Evolutionary conservation across 1,140 invertebrate species (phyloP).

Genomic region (Drosophila micromelanica): DNA sequence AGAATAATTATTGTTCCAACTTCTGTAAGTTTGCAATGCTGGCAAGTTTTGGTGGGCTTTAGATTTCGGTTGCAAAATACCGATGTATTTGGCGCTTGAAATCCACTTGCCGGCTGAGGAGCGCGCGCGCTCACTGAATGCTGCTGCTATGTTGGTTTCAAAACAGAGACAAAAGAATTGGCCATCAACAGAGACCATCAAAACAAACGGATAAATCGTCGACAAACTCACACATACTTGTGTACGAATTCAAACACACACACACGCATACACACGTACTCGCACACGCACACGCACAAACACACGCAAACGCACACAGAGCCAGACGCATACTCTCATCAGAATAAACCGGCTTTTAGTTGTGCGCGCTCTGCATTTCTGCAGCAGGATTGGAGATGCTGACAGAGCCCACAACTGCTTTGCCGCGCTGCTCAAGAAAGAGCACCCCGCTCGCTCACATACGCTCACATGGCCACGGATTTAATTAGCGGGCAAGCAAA

Average conservation of each 20-base stretch:
- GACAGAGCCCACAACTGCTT: constrained; percentile 30
- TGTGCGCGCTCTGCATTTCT: constrained; percentile 71
- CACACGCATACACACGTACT: constrained; percentile 25
- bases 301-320: constrained; percentile 15
- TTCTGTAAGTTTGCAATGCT: neutral
- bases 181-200: constrained; percentile 46
- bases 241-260: constrained; percentile 19
- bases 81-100: constrained; percentile 39
- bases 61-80: constrained; percentile 24
- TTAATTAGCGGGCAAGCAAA: constrained; percentile 68
- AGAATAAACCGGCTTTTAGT: constrained; percentile 69
- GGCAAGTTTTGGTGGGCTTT: constrained; percentile 2
- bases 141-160: constrained; percentile 32
- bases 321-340: constrained; percentile 45
- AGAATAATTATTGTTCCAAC: too few relatives aligned
- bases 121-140: constrained; percentile 17
- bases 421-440: constrained; percentile 62
- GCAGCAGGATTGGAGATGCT: constrained; percentile 72
- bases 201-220: constrained; percentile 46
- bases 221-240: constrained; percentile 16
- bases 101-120: constrained; percentile 34
- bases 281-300: constrained; percentile 32
- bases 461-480: constrained; percentile 33
- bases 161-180: constrained; percentile 57
- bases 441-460: constrained; percentile 46